Conservation (phyloP, 2,888 invertebrate genomes). For the Cerastis rubricosa region DNA sequence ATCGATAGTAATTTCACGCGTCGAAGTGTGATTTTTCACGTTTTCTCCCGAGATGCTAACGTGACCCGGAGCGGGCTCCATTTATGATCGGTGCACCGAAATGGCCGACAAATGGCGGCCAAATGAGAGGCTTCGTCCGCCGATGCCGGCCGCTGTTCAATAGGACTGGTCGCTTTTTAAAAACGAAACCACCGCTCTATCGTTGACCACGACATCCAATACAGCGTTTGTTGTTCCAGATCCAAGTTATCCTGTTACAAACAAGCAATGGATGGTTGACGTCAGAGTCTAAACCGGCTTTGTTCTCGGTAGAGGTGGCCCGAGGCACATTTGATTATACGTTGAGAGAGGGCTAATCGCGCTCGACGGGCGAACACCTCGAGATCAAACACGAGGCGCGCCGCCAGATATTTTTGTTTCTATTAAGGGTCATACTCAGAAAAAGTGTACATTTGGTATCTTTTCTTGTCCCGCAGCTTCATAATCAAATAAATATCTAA, state of each 20-base stretch:
- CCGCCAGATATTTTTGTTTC: conserved; percentile 91
- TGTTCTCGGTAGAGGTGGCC: conserved; percentile 78
- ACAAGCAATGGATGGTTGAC: conserved; percentile 71
- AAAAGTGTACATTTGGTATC: too few species aligned
- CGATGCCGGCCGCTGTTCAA: conserved; percentile 84
- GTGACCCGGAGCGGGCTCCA: conserved; percentile 89
- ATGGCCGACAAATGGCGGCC: conserved; percentile 91
- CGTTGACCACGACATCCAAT: conserved; percentile 58
- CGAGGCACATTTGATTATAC: conserved; percentile 90
- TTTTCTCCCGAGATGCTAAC: conserved; percentile 88
- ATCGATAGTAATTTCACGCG: conserved; percentile 84
- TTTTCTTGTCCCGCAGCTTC: too few species aligned
- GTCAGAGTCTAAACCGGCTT: conserved; percentile 55
- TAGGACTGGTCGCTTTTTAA: conserved; percentile 81
- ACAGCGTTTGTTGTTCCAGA: conserved; percentile 33
- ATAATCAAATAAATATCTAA: too few species aligned
- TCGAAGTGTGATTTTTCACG: conserved; percentile 90
- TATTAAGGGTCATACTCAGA: too few species aligned
- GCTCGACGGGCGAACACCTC: conserved; percentile 91
- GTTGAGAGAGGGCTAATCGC: conserved; percentile 91
- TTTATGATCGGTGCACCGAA: conserved; percentile 90
- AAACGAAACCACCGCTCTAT: conserved; percentile 63
- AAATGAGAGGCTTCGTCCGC: conserved; percentile 90
- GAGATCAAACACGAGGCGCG: conserved; percentile 91
- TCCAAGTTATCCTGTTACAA: conserved; percentile 28